Conservation (phyloP, 2,888 invertebrate species). For the Blastobasis adustella region DNA sequence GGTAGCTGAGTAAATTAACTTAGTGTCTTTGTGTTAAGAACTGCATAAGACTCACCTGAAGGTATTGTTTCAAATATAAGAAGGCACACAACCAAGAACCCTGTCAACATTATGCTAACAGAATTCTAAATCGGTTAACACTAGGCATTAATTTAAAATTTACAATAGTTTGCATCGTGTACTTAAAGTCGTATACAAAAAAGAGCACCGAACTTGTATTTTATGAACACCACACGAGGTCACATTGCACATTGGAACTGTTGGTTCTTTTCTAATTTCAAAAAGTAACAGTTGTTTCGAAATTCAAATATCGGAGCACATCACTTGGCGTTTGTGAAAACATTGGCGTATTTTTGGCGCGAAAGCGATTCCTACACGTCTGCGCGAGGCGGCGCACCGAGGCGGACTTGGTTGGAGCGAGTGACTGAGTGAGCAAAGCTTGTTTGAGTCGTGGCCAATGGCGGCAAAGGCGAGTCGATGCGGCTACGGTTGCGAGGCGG, state of each 20-base stretch:
- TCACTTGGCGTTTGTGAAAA: conserved; percentile 24
- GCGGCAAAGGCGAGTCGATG: neutral
- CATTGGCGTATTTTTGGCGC: conserved; percentile 40
- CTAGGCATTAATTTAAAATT: conserved; percentile 43
- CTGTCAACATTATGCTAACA: conserved; percentile 62
- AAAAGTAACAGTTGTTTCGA: conserved; percentile 37
- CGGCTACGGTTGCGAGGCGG: conserved; percentile 24
- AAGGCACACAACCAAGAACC: conserved; percentile 47
- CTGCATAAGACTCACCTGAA: conserved; percentile 39
- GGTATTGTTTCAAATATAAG: conserved; percentile 44
- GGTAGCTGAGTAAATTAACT: too few relatives aligned
- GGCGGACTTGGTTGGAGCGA: conserved; percentile 26
- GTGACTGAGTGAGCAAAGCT: neutral
- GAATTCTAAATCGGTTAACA: conserved; percentile 41
- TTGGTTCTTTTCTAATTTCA: conserved; percentile 31
- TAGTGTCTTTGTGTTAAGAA: too few relatives aligned
- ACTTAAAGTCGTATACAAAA: conserved; percentile 17
- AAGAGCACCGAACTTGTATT: conserved; percentile 25
- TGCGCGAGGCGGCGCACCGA: conserved; percentile 30
- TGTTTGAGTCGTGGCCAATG: conserved; percentile 13
- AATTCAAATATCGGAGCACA: conserved; percentile 16
- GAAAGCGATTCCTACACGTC: conserved; percentile 28
- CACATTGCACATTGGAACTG: conserved; percentile 35
- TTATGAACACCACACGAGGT: conserved; percentile 37
- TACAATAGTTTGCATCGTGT: conserved; percentile 59